phyloP scores from a whole-genome alignment of 1,140 invertebrate species.

The Drosophila bifasciata region DNA sequence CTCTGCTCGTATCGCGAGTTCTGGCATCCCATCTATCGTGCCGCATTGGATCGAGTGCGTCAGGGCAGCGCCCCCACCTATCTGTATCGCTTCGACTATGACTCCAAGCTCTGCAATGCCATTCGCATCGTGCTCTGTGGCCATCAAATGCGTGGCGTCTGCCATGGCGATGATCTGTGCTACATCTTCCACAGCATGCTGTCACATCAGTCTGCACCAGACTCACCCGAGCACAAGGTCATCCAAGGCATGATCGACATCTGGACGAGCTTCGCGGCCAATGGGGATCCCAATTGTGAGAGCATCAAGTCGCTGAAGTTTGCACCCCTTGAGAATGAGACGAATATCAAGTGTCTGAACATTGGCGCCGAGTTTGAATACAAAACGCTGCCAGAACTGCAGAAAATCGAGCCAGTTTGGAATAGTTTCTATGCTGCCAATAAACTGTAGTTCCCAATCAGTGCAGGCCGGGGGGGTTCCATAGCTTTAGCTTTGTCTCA shows the following conservation, averaged over 20 bases:
- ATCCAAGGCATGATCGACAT: constrained; percentile 85
- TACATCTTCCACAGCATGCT: constrained; percentile 86
- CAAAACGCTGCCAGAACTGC: constrained; percentile 78
- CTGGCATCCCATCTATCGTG: constrained; percentile 83
- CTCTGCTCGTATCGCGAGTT: constrained; percentile 83
- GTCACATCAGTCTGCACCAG: constrained; percentile 75
- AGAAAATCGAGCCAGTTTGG: constrained; percentile 84
- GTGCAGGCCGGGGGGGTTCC: constrained; percentile 19
- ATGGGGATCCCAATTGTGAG: constrained; percentile 77
- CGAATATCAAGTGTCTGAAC: constrained; percentile 80
- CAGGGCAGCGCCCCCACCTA: constrained; percentile 80
- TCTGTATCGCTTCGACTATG: constrained; percentile 84
- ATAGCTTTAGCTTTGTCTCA: constrained; percentile 55
- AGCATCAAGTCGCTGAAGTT: constrained; percentile 66
- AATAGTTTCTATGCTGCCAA: constrained; percentile 69
- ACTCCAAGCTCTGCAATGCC: constrained; percentile 73
- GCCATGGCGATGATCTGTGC: constrained; percentile 88
- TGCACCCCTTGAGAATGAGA: constrained; percentile 66
- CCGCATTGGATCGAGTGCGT: constrained; percentile 62
- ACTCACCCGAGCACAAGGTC: constrained; percentile 67
- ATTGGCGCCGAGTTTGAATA: constrained; percentile 76
- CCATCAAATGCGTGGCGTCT: constrained; percentile 84
- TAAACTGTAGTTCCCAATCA: constrained; percentile 31
- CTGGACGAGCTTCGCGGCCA: constrained; percentile 84
- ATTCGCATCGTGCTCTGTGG: constrained; percentile 76